These are phyloP conservation scores for Cistogaster globosa DNA, from an alignment of 2,888 invertebrate genomes.

Conservation along the genomic window DNA sequence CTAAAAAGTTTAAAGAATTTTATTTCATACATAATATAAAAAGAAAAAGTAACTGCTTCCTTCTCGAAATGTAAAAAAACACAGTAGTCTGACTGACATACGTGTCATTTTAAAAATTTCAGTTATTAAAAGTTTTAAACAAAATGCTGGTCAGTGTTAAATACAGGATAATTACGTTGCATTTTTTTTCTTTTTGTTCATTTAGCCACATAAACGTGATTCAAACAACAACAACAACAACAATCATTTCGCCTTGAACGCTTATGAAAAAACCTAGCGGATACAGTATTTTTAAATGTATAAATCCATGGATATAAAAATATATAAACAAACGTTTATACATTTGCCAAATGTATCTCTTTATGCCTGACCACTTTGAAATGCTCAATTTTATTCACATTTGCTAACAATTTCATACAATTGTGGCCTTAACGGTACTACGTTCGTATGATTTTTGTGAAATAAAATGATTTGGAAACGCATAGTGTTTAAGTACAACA, in stretches of 20 bases:
- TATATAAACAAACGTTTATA: not conserved
- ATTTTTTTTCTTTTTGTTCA: conserved; percentile 2
- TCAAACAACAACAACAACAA: conserved; percentile 28
- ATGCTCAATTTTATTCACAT: conserved; percentile 41
- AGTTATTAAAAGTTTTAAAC: conserved; percentile 22
- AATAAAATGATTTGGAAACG: conserved; percentile 44
- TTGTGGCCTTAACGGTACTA: conserved; percentile 26
- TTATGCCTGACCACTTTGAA: conserved; percentile 35
- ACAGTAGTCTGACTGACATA: not conserved
- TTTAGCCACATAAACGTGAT: not conserved
- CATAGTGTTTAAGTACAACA: not conserved
- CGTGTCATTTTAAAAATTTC: conserved; percentile 14
- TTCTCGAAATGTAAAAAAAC: not conserved
- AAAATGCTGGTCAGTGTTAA: conserved; percentile 38
- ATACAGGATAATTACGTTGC: conserved; percentile 58
- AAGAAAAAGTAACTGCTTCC: too few species aligned
- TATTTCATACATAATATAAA: too few species aligned
- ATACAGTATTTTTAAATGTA: too few species aligned
- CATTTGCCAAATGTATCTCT: conserved; percentile 29
- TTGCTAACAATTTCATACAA: conserved; percentile 28
- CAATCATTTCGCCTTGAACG: not conserved
- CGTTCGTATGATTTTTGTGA: not conserved
- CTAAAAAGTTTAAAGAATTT: too few species aligned
- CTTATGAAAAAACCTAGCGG: too few species aligned
- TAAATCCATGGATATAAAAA: too few species aligned